A percentile compares a stretch with the other conserved stretches of the same genome.
Evolutionary conservation across 2,113 vertebrate genomes (phyloP).

Genomic region (Nestor notabilis): DNA sequence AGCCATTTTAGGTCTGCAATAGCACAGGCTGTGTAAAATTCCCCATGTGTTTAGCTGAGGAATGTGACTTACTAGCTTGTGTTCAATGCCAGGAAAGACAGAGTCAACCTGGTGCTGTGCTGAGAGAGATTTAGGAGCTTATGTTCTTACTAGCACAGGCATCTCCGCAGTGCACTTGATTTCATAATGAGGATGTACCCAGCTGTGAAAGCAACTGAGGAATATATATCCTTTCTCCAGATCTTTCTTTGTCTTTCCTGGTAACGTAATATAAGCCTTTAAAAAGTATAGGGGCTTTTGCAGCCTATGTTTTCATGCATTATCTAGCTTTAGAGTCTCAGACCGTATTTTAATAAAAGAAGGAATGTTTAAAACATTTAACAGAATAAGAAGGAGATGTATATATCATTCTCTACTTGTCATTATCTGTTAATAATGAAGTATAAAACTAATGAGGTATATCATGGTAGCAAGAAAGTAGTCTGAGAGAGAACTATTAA

Average conservation of each 20-base stretch:
- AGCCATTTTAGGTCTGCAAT: neutral
- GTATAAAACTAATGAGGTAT: neutral
- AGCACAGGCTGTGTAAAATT: neutral
- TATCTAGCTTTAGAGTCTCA: neutral
- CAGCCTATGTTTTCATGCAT: neutral
- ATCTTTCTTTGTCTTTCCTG: constrained; percentile 8
- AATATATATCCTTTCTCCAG: neutral
- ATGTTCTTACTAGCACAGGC: neutral
- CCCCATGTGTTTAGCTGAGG: neutral
- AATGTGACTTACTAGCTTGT: neutral
- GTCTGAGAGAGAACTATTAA: neutral
- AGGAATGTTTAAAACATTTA: constrained; percentile 14
- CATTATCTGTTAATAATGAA: neutral
- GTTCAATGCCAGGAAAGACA: constrained; percentile 10
- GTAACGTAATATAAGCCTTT: neutral
- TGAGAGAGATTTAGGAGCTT: constrained; percentile 35
- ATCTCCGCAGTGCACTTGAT: constrained; percentile 7
- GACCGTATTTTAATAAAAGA: neutral
- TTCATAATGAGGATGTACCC: neutral
- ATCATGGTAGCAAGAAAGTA: neutral
- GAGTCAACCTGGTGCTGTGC: neutral
- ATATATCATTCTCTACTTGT: neutral
- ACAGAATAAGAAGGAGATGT: neutral
- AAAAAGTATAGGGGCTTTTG: neutral
- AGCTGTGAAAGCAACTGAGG: constrained; percentile 44